Evolutionary conservation across 1,140 invertebrate genomes (phyloP), one percentile per base, ranked within the genome.

Genomic region (Odontomachus brunneus): DNA sequence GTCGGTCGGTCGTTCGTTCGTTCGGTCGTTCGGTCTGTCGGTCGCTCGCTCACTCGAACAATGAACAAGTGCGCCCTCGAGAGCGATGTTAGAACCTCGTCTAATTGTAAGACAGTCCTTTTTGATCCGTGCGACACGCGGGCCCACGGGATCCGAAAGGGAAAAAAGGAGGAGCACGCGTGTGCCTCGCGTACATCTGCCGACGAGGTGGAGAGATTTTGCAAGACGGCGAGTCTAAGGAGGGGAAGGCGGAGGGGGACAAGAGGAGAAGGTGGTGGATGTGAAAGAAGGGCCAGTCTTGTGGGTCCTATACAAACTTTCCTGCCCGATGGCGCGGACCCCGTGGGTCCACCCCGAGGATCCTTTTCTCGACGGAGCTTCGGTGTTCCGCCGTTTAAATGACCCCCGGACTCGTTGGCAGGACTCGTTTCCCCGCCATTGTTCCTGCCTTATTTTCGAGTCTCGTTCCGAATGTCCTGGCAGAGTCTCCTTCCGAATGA

Each of bases 401-500:
- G 84, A 74, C 88, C 65, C 51, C 49, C 89, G 84, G 90, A 89
- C 89, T 89, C 90, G 86, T 84, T 84, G 80, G 67, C 85, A 80
- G 74, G 87, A 88, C 88, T 90, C 86, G 89, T 86, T 86, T 88
- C 82, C 22, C 44, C 81, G 29, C 69, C 74, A 92, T 92, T 92
- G 92, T 92, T 90, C 89, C 89, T 87, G 80, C 83, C 88, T 89
- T 89, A 91, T 90, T 92, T 91, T 90, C 82, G 69, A 85, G 84
- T 57, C 88, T 88, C 88, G 90, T 91, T 84, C 88, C 82, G 88
- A 87, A 85, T 85, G 71, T 83, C 83, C 75, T 49, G 72, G 29
- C 29, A 33, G 69, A 69, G 75, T 59, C 33, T 44, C 38, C 38
- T 57, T 44, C 63, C 9, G 63, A 69, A 55, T 44, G 67, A 51